These are phyloP conservation scores for Percopsis omiscomaycus DNA, from an alignment of 2,797 vertebrate genomes.

Conservation along the genomic window DNA sequence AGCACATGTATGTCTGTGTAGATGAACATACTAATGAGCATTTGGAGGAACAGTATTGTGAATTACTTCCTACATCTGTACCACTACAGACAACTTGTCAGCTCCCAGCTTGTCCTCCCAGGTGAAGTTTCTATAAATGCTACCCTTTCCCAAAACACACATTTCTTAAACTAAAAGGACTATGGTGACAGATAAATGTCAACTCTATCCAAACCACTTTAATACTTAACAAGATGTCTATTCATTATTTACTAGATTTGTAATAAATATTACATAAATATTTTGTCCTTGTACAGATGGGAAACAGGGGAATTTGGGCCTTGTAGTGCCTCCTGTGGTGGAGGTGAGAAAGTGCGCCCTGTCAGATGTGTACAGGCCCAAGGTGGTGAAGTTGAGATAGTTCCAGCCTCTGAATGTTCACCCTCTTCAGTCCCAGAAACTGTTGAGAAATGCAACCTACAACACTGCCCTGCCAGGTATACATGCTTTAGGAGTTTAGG, in stretches of 20 bases:
- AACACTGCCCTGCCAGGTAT: constrained; percentile 75
- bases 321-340: constrained; percentile 76
- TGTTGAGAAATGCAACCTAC: constrained; percentile 67
- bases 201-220: neutral
- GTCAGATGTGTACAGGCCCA: constrained; percentile 70
- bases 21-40: constrained; percentile 65
- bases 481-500: neutral
- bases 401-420: constrained; percentile 54
- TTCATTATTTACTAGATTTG: constrained; percentile 22
- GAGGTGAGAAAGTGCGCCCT: constrained; percentile 65
- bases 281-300: constrained; percentile 64
- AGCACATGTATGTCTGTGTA: constrained; percentile 75
- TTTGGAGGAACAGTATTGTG: constrained; percentile 76
- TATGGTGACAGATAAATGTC: neutral
- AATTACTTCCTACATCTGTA: constrained; percentile 49
- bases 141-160: neutral
- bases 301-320: constrained; percentile 65
- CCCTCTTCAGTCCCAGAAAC: constrained; percentile 33
- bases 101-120: constrained; percentile 78
- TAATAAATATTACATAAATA: neutral
- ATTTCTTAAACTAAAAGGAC: constrained; percentile 2
- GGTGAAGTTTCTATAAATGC: constrained; percentile 62
- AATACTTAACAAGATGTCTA: neutral
- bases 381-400: constrained; percentile 26
- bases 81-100: constrained; percentile 71